Conservation (phyloP, 1,140 invertebrate species). For the Tetramorium simillimum region DNA sequence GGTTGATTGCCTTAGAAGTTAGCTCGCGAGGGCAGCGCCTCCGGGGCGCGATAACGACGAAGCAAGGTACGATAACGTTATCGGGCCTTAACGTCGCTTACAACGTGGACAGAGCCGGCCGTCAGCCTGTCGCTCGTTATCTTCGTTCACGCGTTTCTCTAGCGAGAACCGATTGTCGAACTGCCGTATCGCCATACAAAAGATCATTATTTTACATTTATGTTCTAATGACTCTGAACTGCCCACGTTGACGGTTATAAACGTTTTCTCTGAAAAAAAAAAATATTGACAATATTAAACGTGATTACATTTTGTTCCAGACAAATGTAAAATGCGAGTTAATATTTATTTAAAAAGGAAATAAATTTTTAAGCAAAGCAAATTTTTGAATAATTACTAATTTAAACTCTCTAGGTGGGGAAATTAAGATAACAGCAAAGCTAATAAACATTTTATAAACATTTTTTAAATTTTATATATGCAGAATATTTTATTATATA, state of each 20-base stretch:
- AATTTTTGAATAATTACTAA: not conserved
- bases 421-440: not conserved
- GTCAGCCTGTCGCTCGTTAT: conserved; percentile 19
- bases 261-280: not conserved
- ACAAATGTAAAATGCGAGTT: not conserved
- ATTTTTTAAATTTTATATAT: not conserved
- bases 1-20: conserved; percentile 71
- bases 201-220: not conserved
- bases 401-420: not conserved
- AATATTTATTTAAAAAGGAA: not conserved
- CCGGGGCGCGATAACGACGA: conserved; percentile 66
- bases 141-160: not conserved
- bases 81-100: conserved; percentile 51
- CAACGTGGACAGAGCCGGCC: conserved; percentile 20
- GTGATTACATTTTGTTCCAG: not conserved
- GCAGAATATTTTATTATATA: not conserved
- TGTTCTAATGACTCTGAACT: not conserved
- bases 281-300: not conserved
- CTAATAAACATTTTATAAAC: not conserved
- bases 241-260: not conserved
- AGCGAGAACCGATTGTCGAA: not conserved
- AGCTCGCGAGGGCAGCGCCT: conserved; percentile 53
- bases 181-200: not conserved
- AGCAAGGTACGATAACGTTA: conserved; percentile 68
- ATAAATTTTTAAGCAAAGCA: not conserved